These are phyloP conservation scores for Nematolebias whitei DNA, from an alignment of 2,113 vertebrate genomes.

Conservation along the genomic window DNA sequence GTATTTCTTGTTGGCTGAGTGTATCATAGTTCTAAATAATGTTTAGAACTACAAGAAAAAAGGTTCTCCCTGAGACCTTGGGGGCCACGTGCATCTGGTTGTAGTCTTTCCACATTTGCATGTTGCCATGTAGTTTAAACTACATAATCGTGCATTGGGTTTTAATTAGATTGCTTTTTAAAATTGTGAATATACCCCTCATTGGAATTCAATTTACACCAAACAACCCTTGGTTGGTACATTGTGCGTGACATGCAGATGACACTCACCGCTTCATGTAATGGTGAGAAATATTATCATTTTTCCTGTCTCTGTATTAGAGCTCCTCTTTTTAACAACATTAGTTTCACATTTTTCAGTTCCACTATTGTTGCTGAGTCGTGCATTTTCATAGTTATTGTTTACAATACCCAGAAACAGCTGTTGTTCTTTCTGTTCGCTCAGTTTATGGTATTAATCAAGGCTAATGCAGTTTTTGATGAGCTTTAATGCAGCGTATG, in stretches of 20 bases:
- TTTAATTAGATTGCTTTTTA: slow-evolving; percentile 71
- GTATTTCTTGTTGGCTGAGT: too few relatives aligned
- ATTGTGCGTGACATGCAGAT: slow-evolving; percentile 58
- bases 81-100: slow-evolving; percentile 28
- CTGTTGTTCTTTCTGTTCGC: slow-evolving; percentile 11
- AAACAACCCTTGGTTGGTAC: slow-evolving; percentile 61
- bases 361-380: not conserved
- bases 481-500: slow-evolving; percentile 16
- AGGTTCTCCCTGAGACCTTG: slow-evolving; percentile 30
- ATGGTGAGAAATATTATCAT: slow-evolving; percentile 10
- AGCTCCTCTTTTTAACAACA: slow-evolving; percentile 27
- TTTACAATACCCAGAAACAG: not conserved
- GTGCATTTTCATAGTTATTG: not conserved
- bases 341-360: slow-evolving; percentile 12
- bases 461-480: slow-evolving; percentile 19
- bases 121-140: slow-evolving; percentile 69
- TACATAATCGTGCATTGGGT: slow-evolving; percentile 63
- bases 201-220: slow-evolving; percentile 69
- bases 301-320: not conserved
- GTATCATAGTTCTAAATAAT: too few relatives aligned
- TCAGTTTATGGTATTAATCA: slow-evolving; percentile 10
- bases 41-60: too few relatives aligned
- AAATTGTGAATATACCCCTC: slow-evolving; percentile 47
- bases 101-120: slow-evolving; percentile 48
- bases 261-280: slow-evolving; percentile 46